Base-by-base conservation (phyloP, 2,797 vertebrate species). In the Ptychadena robeensis region DNA sequence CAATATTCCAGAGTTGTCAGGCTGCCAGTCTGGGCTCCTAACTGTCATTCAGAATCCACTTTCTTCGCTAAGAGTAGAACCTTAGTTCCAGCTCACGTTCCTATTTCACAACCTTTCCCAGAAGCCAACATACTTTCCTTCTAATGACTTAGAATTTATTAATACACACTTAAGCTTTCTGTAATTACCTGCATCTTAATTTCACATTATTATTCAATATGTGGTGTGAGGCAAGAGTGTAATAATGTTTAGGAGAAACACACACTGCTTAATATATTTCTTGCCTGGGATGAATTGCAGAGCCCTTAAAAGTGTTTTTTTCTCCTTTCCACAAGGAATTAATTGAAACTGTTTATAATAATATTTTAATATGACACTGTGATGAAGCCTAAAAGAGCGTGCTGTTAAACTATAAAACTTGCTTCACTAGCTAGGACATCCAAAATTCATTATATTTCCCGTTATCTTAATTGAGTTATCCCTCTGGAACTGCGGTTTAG, bases 121-220 rank as follows among this genome's bases (percentile, higher is more conserved):
- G 31, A 34, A 53, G 34, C 32, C 37, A 18, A 44, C 69, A 65
- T 31, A 66, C 68, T 57, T 31, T 65, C 57, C 25, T 69, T 28
- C 77, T 84, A 84, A 84, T 74, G 70, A 48, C 76, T 80, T 27
- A 40, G 77, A 84, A 80, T 84, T 61, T 84, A 80, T 74, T 79
- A 74, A 84, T 84, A 66, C 57, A 74, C 70, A 61, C 75, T 73
- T 83, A 83, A 83, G 63, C 63, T 73, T 68, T 68, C 82, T 68
- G 64, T 74, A 84, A 80, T 84, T 80, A 84, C 76, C 63, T 80
- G 82, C 70, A 79, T 74, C 70, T 69, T 84, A 79, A 84, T 80
- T 74, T 80, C 28, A 27, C 76, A 79, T 84, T 84, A 73, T 74
- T 80, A 80, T 68, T 73, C 63, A 83, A 68, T 79, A 67, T 73